Evolutionary conservation across 2,888 invertebrate species (phyloP).

Genomic region (Drosophila paracracens): DNA sequence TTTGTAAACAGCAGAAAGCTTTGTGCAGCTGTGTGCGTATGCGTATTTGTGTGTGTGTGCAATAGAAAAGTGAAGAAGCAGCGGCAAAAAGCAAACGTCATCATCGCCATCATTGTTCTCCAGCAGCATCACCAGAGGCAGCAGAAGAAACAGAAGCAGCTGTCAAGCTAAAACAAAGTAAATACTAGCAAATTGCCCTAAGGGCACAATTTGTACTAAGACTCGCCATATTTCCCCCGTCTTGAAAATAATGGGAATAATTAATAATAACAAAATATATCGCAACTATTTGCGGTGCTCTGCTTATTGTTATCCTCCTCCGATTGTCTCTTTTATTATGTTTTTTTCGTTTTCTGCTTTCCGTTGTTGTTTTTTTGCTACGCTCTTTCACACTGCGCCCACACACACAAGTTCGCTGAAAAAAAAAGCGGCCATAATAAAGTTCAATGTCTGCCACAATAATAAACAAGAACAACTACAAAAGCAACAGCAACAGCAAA

Average conservation of each 20-base stretch:
- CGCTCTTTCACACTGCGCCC: slow-evolving; percentile 44
- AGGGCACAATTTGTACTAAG: slow-evolving; percentile 28
- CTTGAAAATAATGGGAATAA: slow-evolving; percentile 35
- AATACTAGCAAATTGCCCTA: slow-evolving; percentile 57
- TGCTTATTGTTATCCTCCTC: neutral
- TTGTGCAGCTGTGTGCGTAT: slow-evolving; percentile 51
- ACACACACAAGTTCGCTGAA: slow-evolving; percentile 44
- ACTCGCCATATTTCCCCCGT: neutral
- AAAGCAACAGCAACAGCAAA: slow-evolving; percentile 33
- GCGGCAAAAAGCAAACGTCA: slow-evolving; percentile 47
- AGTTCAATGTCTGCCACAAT: slow-evolving; percentile 72
- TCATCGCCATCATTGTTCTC: slow-evolving; percentile 25
- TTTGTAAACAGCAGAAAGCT: slow-evolving; percentile 77
- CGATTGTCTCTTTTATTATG: slow-evolving; percentile 21
- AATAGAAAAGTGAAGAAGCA: slow-evolving; percentile 63
- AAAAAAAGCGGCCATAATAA: slow-evolving; percentile 52
- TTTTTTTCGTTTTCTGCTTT: slow-evolving; percentile 3
- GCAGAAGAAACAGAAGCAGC: slow-evolving; percentile 36
- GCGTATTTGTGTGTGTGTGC: slow-evolving; percentile 55
- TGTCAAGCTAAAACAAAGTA: slow-evolving; percentile 66
- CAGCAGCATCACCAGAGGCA: slow-evolving; percentile 19
- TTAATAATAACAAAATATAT: slow-evolving; percentile 48
- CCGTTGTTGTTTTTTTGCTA: slow-evolving; percentile 23
- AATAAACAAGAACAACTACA: slow-evolving; percentile 17
- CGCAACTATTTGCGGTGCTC: slow-evolving; percentile 21